Percentiles rank a stretch among this genome's conserved stretches.
phyloP scores from a whole-genome alignment of 2,797 vertebrate species.

The Phoebastria nigripes region DNA sequence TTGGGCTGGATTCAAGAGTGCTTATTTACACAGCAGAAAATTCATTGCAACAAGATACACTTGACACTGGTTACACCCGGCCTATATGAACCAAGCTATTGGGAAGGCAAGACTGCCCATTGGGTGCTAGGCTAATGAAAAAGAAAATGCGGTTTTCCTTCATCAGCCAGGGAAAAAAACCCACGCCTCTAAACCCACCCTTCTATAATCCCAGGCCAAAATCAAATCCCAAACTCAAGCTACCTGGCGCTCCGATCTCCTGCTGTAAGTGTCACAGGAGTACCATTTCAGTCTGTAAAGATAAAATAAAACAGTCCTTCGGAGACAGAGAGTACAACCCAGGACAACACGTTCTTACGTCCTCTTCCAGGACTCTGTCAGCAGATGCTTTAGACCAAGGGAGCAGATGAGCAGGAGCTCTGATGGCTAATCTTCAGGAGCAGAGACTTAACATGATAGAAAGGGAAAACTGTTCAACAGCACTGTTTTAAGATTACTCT shows the following conservation, averaged over 20 bases:
- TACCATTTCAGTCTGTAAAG: background rate
- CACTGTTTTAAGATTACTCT: background rate
- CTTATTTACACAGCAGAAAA: background rate
- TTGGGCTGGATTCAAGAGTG: background rate
- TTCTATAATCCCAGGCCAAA: background rate
- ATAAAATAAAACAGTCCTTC: background rate
- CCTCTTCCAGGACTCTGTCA: background rate
- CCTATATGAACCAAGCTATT: background rate
- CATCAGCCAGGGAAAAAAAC: background rate
- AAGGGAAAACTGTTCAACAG: background rate
- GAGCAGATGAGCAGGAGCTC: background rate
- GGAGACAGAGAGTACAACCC: background rate
- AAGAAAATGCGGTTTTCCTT: background rate
- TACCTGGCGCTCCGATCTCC: background rate
- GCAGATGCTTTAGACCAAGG: background rate
- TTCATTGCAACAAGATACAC: background rate
- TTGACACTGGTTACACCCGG: background rate
- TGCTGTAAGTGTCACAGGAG: background rate
- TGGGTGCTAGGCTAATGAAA: background rate
- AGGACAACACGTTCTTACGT: background rate
- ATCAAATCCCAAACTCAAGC: background rate
- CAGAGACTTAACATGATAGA: background rate
- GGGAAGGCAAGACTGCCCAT: background rate
- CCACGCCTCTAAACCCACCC: background rate
- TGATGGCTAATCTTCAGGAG: background rate